Percentiles rank a stretch among this genome's conserved stretches.
phyloP scores from a whole-genome alignment of 2,888 invertebrate genomes.

The Blomia tropicalis region DNA sequence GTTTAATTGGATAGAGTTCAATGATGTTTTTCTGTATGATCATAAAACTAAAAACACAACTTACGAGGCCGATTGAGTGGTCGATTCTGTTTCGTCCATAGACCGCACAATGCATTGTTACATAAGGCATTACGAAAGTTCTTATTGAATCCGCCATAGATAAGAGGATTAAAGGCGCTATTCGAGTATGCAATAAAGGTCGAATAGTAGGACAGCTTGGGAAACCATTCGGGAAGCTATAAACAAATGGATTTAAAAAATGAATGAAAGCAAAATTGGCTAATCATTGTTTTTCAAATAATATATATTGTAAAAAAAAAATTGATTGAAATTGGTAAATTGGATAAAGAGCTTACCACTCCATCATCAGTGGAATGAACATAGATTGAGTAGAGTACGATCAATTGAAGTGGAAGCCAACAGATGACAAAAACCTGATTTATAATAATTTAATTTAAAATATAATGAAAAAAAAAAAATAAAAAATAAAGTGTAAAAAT shows the following conservation, averaged over 20 bases:
- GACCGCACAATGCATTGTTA: conserved; percentile 10
- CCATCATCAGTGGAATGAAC: conserved; percentile 24
- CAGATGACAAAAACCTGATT: conserved; percentile 33
- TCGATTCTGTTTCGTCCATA: neutral
- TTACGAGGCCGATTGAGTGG: neutral
- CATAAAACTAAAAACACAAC: too few species aligned
- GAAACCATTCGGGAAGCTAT: conserved; percentile 36
- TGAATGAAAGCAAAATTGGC: neutral
- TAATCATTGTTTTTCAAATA: neutral
- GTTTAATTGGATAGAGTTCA: too few species aligned
- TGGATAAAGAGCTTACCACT: conserved; percentile 5
- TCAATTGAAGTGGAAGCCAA: conserved; percentile 33
- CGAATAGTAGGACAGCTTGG: conserved; percentile 34
- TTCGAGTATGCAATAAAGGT: conserved; percentile 37
- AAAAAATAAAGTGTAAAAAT: too few species aligned
- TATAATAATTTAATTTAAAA: too few species aligned
- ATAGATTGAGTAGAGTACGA: conserved; percentile 29
- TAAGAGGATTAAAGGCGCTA: conserved; percentile 37
- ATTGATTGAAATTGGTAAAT: neutral
- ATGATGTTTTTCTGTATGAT: too few species aligned
- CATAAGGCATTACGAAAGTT: conserved; percentile 36
- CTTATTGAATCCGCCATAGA: conserved; percentile 38
- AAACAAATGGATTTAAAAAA: neutral
- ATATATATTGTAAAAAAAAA: neutral
- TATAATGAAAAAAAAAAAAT: too few species aligned